Percentiles rank a stretch among this genome's conserved stretches.
These are phyloP conservation scores for Acrobasis consociella DNA, from an alignment of 2,888 invertebrate genomes.

Conservation along the genomic window DNA sequence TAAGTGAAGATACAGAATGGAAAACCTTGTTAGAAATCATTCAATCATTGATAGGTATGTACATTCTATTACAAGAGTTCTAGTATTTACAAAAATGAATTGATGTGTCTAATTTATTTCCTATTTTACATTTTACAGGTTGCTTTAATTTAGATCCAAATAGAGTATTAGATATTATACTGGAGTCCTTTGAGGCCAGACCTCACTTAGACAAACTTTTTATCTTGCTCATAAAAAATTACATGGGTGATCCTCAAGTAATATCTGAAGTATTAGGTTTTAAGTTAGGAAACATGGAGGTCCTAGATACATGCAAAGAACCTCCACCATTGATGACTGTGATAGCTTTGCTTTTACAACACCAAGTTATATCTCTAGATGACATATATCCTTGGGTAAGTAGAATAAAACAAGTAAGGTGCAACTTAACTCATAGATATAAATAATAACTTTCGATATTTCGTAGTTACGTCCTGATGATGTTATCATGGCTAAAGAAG, in stretches of 20 bases:
- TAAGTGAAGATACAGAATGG: conserved; percentile 84
- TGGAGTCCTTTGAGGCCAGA: conserved; percentile 97
- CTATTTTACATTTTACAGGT: conserved; percentile 83
- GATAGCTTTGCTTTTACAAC: conserved; percentile 94
- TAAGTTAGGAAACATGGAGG: conserved; percentile 89
- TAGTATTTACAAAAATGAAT: no score
- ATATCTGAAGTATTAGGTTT: conserved; percentile 98
- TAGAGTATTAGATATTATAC: conserved; percentile 96
- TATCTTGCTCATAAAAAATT: conserved; percentile 91
- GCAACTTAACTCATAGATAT: no score
- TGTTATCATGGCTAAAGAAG: conserved; percentile 89
- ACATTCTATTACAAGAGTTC: background rate
- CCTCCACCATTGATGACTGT: conserved; percentile 94
- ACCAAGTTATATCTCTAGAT: conserved; percentile 92
- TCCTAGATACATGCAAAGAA: conserved; percentile 83
- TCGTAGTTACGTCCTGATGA: conserved; percentile 92
- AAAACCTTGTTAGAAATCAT: conserved; percentile 92
- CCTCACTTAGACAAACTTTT: conserved; percentile 91
- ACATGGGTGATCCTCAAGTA: conserved; percentile 91
- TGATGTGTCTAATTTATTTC: no score
- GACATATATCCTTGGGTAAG: conserved; percentile 96
- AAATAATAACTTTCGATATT: background rate
- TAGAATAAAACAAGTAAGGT: conserved; percentile 13
- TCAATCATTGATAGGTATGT: conserved; percentile 94
- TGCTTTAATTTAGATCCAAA: conserved; percentile 99